Conservation (phyloP, 2,888 invertebrate species). For the Athalia circularis region DNA sequence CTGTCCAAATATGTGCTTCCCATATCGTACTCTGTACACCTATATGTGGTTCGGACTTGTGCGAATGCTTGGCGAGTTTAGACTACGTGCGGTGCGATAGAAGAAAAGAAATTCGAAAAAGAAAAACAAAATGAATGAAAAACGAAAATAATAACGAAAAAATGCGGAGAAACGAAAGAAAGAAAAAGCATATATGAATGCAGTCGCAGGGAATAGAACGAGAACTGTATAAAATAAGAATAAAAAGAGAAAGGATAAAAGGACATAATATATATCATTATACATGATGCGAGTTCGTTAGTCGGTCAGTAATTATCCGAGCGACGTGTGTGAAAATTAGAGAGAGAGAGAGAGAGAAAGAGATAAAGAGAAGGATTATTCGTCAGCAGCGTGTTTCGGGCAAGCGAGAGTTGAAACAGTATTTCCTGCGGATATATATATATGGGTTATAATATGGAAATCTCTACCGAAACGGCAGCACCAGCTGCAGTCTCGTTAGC, state of each 20-base stretch:
- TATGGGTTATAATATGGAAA: neutral
- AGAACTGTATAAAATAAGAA: conserved; percentile 39
- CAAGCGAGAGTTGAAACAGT: too few relatives aligned
- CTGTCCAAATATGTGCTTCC: conserved; percentile 39
- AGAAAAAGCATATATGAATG: neutral
- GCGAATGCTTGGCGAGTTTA: neutral
- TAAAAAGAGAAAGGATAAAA: neutral
- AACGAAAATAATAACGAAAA: conserved; percentile 42
- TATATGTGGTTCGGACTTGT: neutral
- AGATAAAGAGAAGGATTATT: conserved; percentile 16
- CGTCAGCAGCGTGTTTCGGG: conserved; percentile 45
- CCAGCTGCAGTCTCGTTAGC: neutral
- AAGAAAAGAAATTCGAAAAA: conserved; percentile 11
- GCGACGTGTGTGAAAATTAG: conserved; percentile 39
- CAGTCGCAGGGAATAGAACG: neutral
- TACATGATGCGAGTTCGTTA: conserved; percentile 62
- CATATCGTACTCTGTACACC: conserved; percentile 4
- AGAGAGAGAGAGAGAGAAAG: neutral
- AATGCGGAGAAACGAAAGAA: neutral
- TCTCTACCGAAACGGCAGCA: neutral
- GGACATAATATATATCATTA: conserved; percentile 50
- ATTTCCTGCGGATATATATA: too few relatives aligned
- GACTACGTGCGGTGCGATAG: neutral
- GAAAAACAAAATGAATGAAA: conserved; percentile 42
- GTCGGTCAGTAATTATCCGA: conserved; percentile 60